Evolutionary conservation across 1,140 invertebrate species (phyloP).

Genomic region (Radopholus similis): DNA sequence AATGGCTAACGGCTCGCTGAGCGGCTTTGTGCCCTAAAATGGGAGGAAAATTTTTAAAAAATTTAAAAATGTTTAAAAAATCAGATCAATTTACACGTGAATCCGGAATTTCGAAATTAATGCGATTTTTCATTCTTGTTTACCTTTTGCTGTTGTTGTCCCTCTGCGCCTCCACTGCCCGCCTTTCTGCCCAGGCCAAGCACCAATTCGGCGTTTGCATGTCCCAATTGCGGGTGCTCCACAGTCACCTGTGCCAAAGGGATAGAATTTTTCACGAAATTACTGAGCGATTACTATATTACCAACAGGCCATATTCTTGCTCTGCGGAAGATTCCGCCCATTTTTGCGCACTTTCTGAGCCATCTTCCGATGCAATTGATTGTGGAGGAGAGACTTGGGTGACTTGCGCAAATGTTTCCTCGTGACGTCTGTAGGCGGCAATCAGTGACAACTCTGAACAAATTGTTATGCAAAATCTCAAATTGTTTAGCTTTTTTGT

Average conservation of each 20-base stretch:
- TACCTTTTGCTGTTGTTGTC: constrained; percentile 5
- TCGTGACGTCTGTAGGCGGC: constrained; percentile 38
- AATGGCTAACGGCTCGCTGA: constrained; percentile 34
- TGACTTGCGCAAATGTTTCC: constrained; percentile 9
- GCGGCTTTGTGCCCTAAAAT: not conserved
- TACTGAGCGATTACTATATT: constrained; percentile 1
- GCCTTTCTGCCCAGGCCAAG: constrained; percentile 3
- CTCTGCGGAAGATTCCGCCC: not conserved
- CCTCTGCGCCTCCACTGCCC: not conserved
- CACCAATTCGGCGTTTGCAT: constrained; percentile 17
- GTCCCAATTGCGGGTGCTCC: not conserved
- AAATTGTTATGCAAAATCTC: not conserved
- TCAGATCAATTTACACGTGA: not conserved
- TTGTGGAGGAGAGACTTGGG: not conserved
- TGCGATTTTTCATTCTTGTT: too few species aligned
- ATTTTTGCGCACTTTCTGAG: too few species aligned
- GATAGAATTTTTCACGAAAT: not conserved
- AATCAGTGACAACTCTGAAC: constrained; percentile 31
- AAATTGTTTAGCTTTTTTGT: not conserved
- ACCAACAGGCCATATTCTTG: not conserved
- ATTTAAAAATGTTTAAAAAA: not conserved
- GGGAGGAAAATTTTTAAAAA: not conserved
- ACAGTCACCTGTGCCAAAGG: not conserved
- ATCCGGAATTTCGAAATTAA: too few species aligned
- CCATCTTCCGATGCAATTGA: too few species aligned